Evolutionary conservation across 2,113 vertebrate genomes (phyloP).

Genomic region (Junco hyemalis): DNA sequence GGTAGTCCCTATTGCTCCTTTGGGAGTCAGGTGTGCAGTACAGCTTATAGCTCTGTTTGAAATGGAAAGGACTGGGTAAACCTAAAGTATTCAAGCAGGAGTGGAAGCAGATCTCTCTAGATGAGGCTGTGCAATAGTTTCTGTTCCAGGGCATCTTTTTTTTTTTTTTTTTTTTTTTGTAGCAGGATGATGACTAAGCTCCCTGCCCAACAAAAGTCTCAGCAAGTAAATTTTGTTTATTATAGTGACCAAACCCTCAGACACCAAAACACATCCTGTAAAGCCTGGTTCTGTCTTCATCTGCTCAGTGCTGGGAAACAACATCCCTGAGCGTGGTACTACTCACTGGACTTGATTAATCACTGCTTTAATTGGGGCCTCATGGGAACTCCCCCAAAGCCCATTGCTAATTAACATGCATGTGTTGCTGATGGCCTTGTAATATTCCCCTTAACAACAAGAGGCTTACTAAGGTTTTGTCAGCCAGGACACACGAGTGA

Average conservation of each 20-base stretch:
- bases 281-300: neutral
- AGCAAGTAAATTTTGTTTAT: neutral
- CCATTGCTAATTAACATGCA: neutral
- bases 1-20: neutral
- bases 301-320: neutral
- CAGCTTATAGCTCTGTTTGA: neutral
- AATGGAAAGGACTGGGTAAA: neutral
- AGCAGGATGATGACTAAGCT: neutral
- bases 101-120: neutral
- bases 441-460: constrained; percentile 10
- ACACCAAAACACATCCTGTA: constrained; percentile 16
- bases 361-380: neutral
- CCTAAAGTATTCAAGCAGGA: neutral
- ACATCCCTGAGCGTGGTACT: neutral
- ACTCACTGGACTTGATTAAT: constrained; percentile 1
- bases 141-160: neutral
- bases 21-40: neutral
- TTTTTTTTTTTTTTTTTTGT: neutral
- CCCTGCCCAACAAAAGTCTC: neutral
- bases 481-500: neutral
- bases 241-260: neutral
- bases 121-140: neutral
- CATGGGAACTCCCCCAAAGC: neutral
- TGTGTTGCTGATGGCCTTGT: neutral
- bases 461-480: constrained; percentile 22